phyloP scores from a whole-genome alignment of 1,140 invertebrate genomes.

The Microplitis demolitor region DNA sequence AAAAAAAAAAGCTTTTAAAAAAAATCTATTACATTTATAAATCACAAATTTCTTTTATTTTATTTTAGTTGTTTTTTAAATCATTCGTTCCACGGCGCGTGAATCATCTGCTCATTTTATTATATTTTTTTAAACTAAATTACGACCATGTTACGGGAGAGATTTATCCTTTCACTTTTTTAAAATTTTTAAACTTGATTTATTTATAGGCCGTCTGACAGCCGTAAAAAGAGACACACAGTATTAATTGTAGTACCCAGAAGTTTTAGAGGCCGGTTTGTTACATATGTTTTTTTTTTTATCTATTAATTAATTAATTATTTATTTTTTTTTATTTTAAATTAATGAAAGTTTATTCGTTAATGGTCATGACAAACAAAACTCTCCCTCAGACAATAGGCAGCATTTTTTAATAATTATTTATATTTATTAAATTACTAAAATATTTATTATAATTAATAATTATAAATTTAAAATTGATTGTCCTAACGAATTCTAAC shows the following conservation, averaged over 20 bases:
- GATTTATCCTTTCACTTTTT: neutral
- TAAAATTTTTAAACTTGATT: neutral
- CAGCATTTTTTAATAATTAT: neutral
- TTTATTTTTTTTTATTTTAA: neutral
- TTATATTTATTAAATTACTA: slow-evolving; percentile 5
- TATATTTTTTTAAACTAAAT: neutral
- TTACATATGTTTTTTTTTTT: neutral
- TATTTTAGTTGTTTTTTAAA: neutral
- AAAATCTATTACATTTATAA: slow-evolving; percentile 30
- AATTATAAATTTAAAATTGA: slow-evolving; percentile 25
- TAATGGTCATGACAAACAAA: neutral
- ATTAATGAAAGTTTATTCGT: neutral
- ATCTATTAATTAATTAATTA: too few species aligned
- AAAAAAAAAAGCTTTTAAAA: slow-evolving; percentile 27
- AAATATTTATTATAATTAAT: slow-evolving; percentile 12
- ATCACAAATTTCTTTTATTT: slow-evolving; percentile 46
- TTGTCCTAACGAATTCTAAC: slow-evolving; percentile 37
- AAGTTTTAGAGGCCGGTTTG: neutral
- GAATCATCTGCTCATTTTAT: neutral
- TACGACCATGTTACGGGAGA: neutral
- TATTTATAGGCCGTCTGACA: slow-evolving; percentile 2
- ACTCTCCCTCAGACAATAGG: slow-evolving; percentile 16
- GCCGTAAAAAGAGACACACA: neutral
- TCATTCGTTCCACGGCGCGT: slow-evolving; percentile 28
- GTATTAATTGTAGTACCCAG: neutral